Conservation (phyloP, 2,113 vertebrate genomes). For the Pachypanchax playfairii region DNA sequence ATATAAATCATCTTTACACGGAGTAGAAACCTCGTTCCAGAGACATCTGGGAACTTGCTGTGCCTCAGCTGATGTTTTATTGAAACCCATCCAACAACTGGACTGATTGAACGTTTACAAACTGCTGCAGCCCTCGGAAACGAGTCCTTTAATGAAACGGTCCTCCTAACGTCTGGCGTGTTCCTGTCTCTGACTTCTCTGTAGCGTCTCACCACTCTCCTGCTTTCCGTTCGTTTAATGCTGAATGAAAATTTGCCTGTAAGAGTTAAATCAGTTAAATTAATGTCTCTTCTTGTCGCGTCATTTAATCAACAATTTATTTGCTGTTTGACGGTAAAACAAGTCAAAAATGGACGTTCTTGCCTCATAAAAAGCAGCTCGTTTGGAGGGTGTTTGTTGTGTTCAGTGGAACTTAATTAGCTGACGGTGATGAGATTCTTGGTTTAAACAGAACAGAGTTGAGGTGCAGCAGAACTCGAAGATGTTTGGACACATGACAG, state of each 20-base stretch:
- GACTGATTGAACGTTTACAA: conserved; percentile 5
- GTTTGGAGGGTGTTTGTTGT: too few relatives aligned
- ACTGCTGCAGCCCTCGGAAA: not conserved
- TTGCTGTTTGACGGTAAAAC: too few relatives aligned
- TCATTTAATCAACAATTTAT: too few relatives aligned
- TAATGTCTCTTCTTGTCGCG: too few relatives aligned
- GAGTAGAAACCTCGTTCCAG: not conserved
- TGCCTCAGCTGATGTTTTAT: not conserved
- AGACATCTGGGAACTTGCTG: too few relatives aligned
- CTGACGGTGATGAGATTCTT: not conserved
- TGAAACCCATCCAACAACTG: not conserved
- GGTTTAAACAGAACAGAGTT: not conserved
- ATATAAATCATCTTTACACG: not conserved
- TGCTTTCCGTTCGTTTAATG: not conserved
- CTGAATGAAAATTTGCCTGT: too few relatives aligned
- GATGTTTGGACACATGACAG: not conserved
- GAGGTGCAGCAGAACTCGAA: not conserved
- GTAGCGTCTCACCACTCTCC: not conserved
- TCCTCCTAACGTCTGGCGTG: not conserved
- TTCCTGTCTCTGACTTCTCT: not conserved
- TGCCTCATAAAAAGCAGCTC: too few relatives aligned
- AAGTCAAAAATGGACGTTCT: too few relatives aligned
- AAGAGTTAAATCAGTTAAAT: too few relatives aligned
- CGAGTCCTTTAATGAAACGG: not conserved
- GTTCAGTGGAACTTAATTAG: too few relatives aligned